phyloP scores from a whole-genome alignment of 2,888 invertebrate species.

The Cinara cedri region DNA sequence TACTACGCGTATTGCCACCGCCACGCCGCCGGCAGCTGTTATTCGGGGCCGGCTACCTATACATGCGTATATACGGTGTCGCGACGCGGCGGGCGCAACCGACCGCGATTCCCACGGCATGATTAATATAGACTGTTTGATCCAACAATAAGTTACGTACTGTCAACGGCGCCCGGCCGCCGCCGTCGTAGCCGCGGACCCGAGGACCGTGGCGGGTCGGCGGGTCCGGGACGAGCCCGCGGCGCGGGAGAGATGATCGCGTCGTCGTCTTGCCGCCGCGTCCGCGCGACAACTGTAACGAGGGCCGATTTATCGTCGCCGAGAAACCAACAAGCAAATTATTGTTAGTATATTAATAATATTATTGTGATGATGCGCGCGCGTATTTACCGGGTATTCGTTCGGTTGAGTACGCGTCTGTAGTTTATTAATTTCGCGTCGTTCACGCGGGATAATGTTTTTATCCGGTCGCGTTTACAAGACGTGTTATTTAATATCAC shows the following conservation, averaged over 20 bases:
- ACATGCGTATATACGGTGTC: not conserved
- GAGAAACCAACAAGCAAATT: constrained; percentile 52
- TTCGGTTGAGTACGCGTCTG: not conserved
- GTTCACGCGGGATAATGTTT: too few relatives aligned
- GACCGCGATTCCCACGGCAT: constrained; percentile 55
- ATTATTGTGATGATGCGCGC: constrained; percentile 12
- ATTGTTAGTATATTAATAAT: too few relatives aligned
- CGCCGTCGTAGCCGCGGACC: not conserved
- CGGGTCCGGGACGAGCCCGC: not conserved
- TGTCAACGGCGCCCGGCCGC: constrained; percentile 23
- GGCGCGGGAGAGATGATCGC: constrained; percentile 2
- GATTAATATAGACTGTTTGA: constrained; percentile 57
- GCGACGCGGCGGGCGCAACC: constrained; percentile 29
- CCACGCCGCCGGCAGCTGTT: constrained; percentile 20
- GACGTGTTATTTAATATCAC: too few relatives aligned
- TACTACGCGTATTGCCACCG: not conserved
- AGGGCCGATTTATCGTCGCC: constrained; percentile 54
- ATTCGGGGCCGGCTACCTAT: not conserved
- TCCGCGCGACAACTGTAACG: constrained; percentile 45
- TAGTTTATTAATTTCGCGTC: not conserved
- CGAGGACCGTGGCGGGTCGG: not conserved
- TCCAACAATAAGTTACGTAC: constrained; percentile 57
- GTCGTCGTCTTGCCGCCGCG: not conserved
- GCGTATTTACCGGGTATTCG: not conserved
- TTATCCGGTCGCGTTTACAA: too few relatives aligned